Conservation (phyloP, 1,140 invertebrate genomes). For the Macrobrachium nipponense region DNA sequence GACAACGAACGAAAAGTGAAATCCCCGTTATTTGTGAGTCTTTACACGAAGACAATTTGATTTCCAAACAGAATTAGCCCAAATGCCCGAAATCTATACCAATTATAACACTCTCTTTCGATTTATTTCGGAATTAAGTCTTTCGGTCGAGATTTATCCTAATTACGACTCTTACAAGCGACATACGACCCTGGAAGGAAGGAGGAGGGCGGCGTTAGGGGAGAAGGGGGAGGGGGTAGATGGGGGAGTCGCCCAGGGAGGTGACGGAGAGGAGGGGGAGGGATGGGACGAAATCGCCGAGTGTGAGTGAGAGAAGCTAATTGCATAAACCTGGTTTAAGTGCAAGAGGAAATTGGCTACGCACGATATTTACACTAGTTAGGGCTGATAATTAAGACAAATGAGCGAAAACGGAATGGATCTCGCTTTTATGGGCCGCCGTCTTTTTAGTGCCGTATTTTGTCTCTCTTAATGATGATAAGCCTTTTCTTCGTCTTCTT, state of each 20-base stretch:
- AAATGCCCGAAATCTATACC: constrained; percentile 42
- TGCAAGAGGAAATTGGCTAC: not conserved
- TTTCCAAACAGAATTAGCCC: constrained; percentile 30
- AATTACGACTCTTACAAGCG: not conserved
- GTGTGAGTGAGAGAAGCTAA: constrained; percentile 2
- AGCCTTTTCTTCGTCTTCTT: too few relatives aligned
- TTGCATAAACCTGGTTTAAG: not conserved
- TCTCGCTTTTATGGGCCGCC: too few relatives aligned
- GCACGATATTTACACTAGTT: not conserved
- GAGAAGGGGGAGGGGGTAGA: not conserved
- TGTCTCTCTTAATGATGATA: too few relatives aligned
- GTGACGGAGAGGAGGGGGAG: not conserved
- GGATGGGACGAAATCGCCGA: not conserved
- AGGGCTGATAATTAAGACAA: not conserved
- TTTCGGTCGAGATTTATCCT: not conserved
- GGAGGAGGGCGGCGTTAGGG: not conserved
- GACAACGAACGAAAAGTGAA: constrained; percentile 14
- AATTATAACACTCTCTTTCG: constrained; percentile 36
- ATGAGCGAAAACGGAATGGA: too few relatives aligned
- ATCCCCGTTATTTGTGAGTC: constrained; percentile 14
- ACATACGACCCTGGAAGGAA: not conserved
- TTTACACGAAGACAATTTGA: constrained; percentile 50
- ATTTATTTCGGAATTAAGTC: constrained; percentile 54
- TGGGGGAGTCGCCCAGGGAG: not conserved
- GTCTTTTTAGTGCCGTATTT: too few relatives aligned